Base-by-base conservation (phyloP, 1,140 invertebrate genomes). In the Neodiprion virginianus region DNA sequence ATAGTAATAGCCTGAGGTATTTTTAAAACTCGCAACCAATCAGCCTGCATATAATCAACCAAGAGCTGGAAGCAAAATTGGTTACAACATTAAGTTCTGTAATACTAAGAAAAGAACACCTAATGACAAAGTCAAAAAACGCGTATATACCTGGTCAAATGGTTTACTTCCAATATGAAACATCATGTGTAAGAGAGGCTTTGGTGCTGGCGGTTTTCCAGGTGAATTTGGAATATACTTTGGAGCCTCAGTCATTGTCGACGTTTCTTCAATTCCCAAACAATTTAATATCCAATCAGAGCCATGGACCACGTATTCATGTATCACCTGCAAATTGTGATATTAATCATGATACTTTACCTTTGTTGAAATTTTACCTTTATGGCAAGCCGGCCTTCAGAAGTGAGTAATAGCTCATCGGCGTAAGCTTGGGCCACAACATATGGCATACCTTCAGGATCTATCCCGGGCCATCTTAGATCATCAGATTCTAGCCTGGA, bases 111-210 rank as follows among this genome's bases (percentile, higher is more conserved):
- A 48, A 73, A 68, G 68, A 69, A 17, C 48, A n/a, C 4, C 11
- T 8, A 61, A n/a, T 7, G 7, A 61, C 53, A 14, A 14, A 12
- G 53, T n/a, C 11, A 61, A 12, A 17, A 61, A 61, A 14, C 53
- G 5, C 53, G 53, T 61, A 74, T 67, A 78, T 84, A 94, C 92
- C 87, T 94, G 92, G 88, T 95, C 94, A 77, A 95, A 95, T 4
- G 90, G 90, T 17, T 86, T 85, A 72, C 91, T 89, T 10, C 92
- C 93, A 67, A 95, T 94, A 77, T 94, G 93, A 81, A 95, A 95
- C 93, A 95, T 95, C 21, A 91, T 91, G 79, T 93, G 91, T 3
- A 94, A 84, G 3, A 95, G 85, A 0, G 90, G 89, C 23, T 92
- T 90, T n/a, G 85, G 85, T 73, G 89, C 86, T 67, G 90, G 80